Evolutionary conservation across 2,113 vertebrate species (phyloP).

Genomic region (Glaucomys volans): DNA sequence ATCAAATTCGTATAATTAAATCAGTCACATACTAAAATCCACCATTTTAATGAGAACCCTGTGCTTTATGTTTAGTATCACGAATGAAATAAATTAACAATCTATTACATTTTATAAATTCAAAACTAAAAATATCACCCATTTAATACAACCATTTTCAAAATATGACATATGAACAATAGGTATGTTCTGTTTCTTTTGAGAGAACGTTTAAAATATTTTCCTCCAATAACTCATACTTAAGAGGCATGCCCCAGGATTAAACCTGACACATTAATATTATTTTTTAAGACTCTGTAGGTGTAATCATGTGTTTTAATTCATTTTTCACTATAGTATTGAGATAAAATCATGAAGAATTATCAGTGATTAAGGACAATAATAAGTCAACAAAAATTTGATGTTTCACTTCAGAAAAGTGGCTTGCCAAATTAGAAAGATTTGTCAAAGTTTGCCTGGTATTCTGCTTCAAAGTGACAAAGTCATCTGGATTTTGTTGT

Average conservation of each 20-base stretch:
- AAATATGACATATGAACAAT: not conserved
- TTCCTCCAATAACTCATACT: not conserved
- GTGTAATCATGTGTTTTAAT: not conserved
- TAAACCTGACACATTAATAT: not conserved
- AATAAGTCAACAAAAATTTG: not conserved
- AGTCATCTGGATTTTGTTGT: not conserved
- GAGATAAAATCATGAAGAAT: not conserved
- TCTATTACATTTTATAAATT: not conserved
- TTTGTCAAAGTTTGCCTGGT: not conserved
- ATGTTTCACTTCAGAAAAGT: constrained; percentile 12
- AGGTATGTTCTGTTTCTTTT: not conserved
- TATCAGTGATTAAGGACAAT: not conserved
- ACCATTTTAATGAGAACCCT: not conserved
- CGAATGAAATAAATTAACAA: not conserved
- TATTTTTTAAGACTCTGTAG: not conserved
- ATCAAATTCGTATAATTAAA: not conserved
- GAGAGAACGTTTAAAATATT: not conserved
- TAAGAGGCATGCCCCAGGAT: not conserved
- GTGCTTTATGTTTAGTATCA: not conserved
- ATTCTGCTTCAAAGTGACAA: constrained; percentile 44
- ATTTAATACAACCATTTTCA: not conserved
- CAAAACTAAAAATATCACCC: not conserved
- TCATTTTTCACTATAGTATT: not conserved
- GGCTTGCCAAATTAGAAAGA: not conserved
- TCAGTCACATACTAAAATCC: not conserved